These are phyloP conservation scores for Elephas maximus DNA, from an alignment of 2,113 vertebrate genomes.

Conservation along the genomic window DNA sequence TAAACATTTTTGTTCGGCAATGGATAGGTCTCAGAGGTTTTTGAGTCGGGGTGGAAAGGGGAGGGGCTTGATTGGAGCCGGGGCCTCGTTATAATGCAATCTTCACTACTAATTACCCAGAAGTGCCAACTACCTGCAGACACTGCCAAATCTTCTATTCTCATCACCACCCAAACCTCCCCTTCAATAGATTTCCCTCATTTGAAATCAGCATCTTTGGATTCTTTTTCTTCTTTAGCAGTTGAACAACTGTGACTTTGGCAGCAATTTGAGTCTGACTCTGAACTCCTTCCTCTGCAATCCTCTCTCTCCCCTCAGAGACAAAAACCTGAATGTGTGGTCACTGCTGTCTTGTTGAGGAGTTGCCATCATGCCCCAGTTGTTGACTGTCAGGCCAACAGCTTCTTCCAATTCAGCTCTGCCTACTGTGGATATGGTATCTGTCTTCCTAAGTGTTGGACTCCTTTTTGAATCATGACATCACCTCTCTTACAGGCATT, in stretches of 20 bases:
- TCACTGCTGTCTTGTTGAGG: background rate
- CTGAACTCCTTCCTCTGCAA: background rate
- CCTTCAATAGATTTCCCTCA: background rate
- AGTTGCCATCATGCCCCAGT: no score
- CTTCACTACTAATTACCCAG: background rate
- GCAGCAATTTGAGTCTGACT: background rate
- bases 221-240: background rate
- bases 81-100: background rate
- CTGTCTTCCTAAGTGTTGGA: background rate
- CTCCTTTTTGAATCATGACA: background rate
- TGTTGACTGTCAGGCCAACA: background rate
- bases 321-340: background rate
- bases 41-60: background rate
- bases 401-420: background rate
- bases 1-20: background rate
- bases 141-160: background rate
- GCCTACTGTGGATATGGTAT: background rate
- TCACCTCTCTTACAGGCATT: background rate
- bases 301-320: background rate
- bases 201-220: background rate
- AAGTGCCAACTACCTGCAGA: background rate
- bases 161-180: background rate
- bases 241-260: background rate
- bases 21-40: background rate
- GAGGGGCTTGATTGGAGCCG: background rate